Base-by-base conservation (phyloP, 2,113 vertebrate genomes). In the Anolis sagrei region DNA sequence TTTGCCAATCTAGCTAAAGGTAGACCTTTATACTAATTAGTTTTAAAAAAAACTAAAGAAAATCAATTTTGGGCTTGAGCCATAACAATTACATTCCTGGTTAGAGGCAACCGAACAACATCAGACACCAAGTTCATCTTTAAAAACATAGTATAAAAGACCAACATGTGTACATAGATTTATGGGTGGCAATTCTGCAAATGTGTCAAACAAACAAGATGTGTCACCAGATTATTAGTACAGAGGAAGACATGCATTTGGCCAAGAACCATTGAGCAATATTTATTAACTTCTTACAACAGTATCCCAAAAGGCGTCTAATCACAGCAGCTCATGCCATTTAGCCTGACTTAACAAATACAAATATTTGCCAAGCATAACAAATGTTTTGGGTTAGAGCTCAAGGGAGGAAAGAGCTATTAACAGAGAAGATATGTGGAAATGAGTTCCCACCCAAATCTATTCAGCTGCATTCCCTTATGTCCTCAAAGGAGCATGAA, bases 401-500 rank as follows among this genome's bases (percentile, higher is more conserved):
- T 73, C 58, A 27, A 44, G 80, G 23, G 21, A 44, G 4, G 27
- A 79, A 69, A 29, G 0, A 66, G 1, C 0, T 14, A 3, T 1
- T 10, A 3, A 0, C 62, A 86, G 76, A 51, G n/a, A 29, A 48
- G 18, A 70, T 0, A 0, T 68, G 78, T 69, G 25, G 79, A 92
- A 88, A 90, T n/a, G 62, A 36, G 34, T 32, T 87, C 86, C 69
- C 74, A 29, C 51, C 29, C 5, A 85, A 88, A 49, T 76, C 73
- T 36, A 77, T 86, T 77, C 81, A 79, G 61, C 44, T 48, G 7
- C 7, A 70, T 62, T 34, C 10, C 49, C 66, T 36, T 32, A 5
- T 34, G 29, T 66, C 13, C 70, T 83, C 32, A 84, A 11, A 85
- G 51, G 5, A 88, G 81, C 91, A 91, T 21, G 6, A 66, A 72